Evolutionary conservation across 1,140 invertebrate genomes (phyloP), one percentile per base, ranked within the genome.

Genomic region (Leptopilina boulardi): DNA sequence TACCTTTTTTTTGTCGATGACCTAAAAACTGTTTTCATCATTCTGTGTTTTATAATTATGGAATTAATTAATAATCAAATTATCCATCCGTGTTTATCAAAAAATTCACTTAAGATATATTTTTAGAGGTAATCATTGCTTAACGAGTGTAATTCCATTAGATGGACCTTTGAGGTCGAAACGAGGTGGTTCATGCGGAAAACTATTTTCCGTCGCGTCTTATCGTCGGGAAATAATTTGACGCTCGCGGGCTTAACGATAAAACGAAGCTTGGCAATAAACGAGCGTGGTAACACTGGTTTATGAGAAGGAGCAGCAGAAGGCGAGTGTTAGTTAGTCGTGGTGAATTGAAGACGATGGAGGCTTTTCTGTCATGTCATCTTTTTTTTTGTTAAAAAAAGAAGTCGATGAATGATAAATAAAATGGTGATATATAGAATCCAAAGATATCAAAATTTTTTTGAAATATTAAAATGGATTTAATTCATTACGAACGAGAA

Each of bases 171-270:
- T 66, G 26, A 66, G 59, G 21, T 30, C 59, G 23, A 30, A 30
- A 66, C 59, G 59, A 66, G 59, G 59, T 66, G 21, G 23, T 3
- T 66, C 59, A 66, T 66, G 59, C 59, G 59, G 59, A 66, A 66
- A 66, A 66, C 59, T 66, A 66, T 66, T 66, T 66, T 66, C 59
- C 59, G 59, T 26, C 59, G 59, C 59, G 59, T 30, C 59, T 66
- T 66, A 66, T 66, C 59, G 23, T 15, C 59, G 21, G 59, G 59
- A 66, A 66, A 66, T 66, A 66, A 66, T 66, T 66, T 66, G 59
- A 66, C 59, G 59, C 59, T 66, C 59, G 59, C 59, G 23, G 59
- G 59, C 59, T 66, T 30, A 66, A 66, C 59, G 59, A 66, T 66
- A 66, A 66, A 66, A 66, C 23, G 23, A 66, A 66, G 59, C 23